Conservation (phyloP, 1,140 invertebrate genomes). For the Meloidogyne chitwoodi region DNA sequence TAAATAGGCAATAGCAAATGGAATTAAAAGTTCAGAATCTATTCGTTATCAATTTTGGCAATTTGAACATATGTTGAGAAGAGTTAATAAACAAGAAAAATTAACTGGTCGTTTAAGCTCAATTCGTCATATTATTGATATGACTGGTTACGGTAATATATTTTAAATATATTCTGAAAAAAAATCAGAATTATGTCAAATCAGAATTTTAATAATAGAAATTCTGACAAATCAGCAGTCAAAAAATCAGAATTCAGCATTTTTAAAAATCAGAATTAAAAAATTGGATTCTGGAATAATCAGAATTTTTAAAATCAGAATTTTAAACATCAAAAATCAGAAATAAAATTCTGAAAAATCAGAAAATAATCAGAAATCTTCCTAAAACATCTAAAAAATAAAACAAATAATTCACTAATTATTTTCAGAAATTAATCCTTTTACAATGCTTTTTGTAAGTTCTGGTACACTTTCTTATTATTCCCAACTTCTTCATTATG, state of each 20-base stretch:
- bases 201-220: not conserved
- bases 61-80: conserved; percentile 59
- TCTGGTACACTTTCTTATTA: conserved; percentile 58
- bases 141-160: conserved; percentile 33
- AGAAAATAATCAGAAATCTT: not conserved
- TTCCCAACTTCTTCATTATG: conserved; percentile 58
- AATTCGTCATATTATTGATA: conserved; percentile 56
- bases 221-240: not conserved
- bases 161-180: not conserved
- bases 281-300: not conserved
- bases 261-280: not conserved
- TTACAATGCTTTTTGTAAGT: conserved; percentile 58
- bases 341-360: not conserved
- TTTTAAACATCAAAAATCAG: not conserved
- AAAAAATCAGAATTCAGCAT: not conserved
- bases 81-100: conserved; percentile 55
- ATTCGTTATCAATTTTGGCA: conserved; percentile 58
- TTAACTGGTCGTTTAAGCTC: conserved; percentile 49
- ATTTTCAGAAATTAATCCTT: conserved; percentile 60
- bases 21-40: conserved; percentile 49
- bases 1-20: conserved; percentile 53
- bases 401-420: not conserved
- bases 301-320: not conserved
- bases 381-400: too few species aligned
- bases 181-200: not conserved